Evolutionary conservation across 1,140 invertebrate species (phyloP).

Genomic region (Holotrichia oblita): DNA sequence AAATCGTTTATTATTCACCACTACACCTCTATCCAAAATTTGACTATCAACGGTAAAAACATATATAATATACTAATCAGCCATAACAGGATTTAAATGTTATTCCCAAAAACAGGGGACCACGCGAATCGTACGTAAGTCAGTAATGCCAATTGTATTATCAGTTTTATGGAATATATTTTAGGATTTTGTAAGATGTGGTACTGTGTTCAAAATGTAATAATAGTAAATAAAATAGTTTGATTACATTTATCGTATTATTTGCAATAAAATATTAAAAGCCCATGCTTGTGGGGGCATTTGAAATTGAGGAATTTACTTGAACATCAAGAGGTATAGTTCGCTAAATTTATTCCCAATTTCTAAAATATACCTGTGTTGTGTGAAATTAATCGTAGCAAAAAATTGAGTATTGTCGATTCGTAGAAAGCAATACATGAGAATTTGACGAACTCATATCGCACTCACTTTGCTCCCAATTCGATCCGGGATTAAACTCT

Average conservation of each 20-base stretch:
- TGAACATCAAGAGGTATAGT: no score
- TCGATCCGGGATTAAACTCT: no score
- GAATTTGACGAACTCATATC: no score
- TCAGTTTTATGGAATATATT: constrained; percentile 14
- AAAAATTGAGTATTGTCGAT: no score
- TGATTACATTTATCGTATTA: neutral
- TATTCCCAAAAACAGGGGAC: constrained; percentile 28
- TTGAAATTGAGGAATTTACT: no score
- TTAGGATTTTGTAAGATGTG: neutral
- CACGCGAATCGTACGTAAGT: neutral
- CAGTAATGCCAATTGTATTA: neutral
- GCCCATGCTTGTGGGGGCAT: no score
- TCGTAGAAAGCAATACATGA: no score
- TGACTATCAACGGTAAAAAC: neutral
- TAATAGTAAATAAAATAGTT: constrained; percentile 25
- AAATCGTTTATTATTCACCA: constrained; percentile 10
- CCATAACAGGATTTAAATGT: neutral
- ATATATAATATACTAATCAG: neutral
- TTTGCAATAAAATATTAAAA: neutral
- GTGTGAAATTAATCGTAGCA: no score
- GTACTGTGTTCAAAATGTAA: constrained; percentile 27
- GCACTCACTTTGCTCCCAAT: no score
- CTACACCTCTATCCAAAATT: neutral
- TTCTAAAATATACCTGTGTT: no score
- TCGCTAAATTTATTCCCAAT: no score